Base-by-base conservation (phyloP, 2,888 invertebrate genomes). In the Petrolisthes manimaculis region DNA sequence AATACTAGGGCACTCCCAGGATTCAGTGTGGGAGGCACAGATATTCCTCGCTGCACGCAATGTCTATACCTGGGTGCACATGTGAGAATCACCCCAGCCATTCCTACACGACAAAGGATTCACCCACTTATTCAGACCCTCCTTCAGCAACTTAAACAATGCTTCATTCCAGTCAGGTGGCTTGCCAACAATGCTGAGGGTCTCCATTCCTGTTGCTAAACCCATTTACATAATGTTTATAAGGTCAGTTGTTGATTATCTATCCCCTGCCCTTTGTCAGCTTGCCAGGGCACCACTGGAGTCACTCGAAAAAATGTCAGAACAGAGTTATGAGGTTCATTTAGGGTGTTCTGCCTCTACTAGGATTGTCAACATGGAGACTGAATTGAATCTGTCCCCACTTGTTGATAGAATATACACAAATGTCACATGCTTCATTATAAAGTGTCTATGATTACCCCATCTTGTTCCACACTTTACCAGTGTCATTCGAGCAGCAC, bases 271-370 rank as follows among this genome's bases (percentile, higher is more conserved):
- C 37, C 67, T 61, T 4, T 24, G 67, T 81, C 37, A 81, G 18
- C 56, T 61, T 6, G 14, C 81, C 24, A 81, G 56, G 18, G 67
- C 56, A 61, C 12, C 53, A 77, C 61, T 61, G 21, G 61, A 77
- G 24, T 37, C 77, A 2, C 21, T 77, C 37, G 77, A 77, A 77
- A 77, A 77, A 5, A 53, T 55, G 18, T 55, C 54, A 5, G 5
- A 9, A 54, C 51, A 53, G 54, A 5, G 80, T 80, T n/a, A 83
- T 81, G 81, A 12, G 71, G 53, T 77, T 67, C 37, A 81, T 81
- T 67, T 81, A 9, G 81, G 81, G 14, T 81, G 81, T 81, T 67
- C 81, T 61, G 61, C n/a, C 56, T 61, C 81, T 12, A 84, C 78
- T n/a, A 9, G 4, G 24, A 78, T 84, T 77, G 78, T 61, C 21